phyloP scores from a whole-genome alignment of 2,888 invertebrate species.

The Harmothoe impar region DNA sequence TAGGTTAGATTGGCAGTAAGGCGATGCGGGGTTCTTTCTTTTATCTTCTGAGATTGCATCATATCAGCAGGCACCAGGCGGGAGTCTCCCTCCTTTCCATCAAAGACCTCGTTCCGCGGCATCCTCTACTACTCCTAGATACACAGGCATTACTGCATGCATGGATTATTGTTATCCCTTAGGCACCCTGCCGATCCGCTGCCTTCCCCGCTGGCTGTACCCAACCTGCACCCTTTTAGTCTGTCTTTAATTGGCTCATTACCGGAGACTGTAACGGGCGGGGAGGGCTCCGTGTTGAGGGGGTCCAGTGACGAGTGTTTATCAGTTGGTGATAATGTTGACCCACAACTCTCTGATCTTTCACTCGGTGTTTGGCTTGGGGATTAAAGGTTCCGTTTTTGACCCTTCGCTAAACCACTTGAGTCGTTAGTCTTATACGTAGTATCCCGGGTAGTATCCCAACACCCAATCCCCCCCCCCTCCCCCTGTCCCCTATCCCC shows the following conservation, averaged over 20 bases:
- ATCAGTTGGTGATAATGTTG: slow-evolving; percentile 35
- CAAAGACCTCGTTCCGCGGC: not conserved
- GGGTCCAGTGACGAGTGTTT: slow-evolving; percentile 22
- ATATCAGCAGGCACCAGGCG: slow-evolving; percentile 39
- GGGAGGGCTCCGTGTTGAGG: not conserved
- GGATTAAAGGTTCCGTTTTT: slow-evolving; percentile 23
- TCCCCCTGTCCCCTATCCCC: too few species aligned
- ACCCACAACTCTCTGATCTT: not conserved
- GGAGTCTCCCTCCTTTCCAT: not conserved
- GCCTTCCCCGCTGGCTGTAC: not conserved
- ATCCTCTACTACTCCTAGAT: too few species aligned
- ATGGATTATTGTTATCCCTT: not conserved
- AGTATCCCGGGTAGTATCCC: not conserved
- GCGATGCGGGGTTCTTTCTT: not conserved
- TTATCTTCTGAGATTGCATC: slow-evolving; percentile 45
- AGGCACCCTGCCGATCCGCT: not conserved
- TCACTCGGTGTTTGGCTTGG: slow-evolving; percentile 2
- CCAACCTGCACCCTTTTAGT: too few species aligned
- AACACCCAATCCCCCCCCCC: not conserved
- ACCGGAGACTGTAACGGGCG: not conserved
- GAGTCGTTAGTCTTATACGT: not conserved
- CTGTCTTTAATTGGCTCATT: slow-evolving; percentile 35
- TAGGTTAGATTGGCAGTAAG: slow-evolving; percentile 5
- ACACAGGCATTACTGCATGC: not conserved
- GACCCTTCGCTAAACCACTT: slow-evolving; percentile 20